Base-by-base conservation (phyloP, 1,140 invertebrate genomes). In the Bombus consobrinus region DNA sequence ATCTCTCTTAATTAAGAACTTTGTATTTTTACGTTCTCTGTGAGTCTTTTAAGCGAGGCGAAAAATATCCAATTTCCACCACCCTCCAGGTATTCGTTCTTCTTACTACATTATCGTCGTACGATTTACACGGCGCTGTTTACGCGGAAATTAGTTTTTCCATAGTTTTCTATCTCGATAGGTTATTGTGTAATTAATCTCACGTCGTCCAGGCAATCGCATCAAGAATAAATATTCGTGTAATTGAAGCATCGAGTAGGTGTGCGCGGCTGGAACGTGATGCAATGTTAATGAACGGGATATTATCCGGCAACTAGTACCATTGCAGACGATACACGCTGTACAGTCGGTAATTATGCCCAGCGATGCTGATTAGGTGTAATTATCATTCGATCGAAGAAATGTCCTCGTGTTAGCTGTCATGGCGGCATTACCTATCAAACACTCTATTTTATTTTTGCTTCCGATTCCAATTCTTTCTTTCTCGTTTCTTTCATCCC, bases 311-410 rank as follows among this genome's bases (percentile, higher is more conserved):
- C 78, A 57, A 89, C 73, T 81, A 53, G 82, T 90, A 87, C 82
- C 81, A 89, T 87, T 79, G 85, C 76, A 68, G 78, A 90, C 74
- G 88, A 89, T 83, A 87, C 78, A 62, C 62, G 62, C 59, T 53
- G 79, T 64, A 79, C 39, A 74, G 79, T 39, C 66, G 84, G 83
- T 85, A 87, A 88, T 88, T 81, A 78, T 87, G 78, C 0, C 32
- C 79, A 53, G 41, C 89, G 79, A 85, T 80, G 43, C 86, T 89
- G 88, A 90, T 89, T 87, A 89, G 81, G 62, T 59, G 76, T 84
- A 90, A 89, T 90, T 90, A 89, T 85, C 81, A 87, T 87, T 83
- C 69, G 83, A 78, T n/a, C 39, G 83, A 90, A 89, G 88, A 90
- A 90, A 90, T 87, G 89, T 90, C 89, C 86, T 85, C 80, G 86